Base-by-base conservation (phyloP, 2,888 invertebrate genomes). In the Portevinia maculata region DNA sequence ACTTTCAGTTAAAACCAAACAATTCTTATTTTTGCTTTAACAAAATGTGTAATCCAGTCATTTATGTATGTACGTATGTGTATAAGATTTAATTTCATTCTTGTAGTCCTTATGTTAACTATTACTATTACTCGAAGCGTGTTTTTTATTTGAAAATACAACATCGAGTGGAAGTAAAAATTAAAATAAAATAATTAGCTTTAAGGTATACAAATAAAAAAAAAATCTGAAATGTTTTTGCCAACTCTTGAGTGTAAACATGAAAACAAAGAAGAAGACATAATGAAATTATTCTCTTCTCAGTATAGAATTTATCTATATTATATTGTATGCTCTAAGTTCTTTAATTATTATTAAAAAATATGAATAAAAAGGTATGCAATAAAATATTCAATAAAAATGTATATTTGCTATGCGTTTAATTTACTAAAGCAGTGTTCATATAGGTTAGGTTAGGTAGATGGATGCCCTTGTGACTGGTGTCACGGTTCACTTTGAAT, bases 321-420 rank as follows among this genome's bases (percentile, higher is more conserved):
- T 69, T 64, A 53, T 67, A 64, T 55, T 69, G 57, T 73, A 73
- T 83, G 78, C 65, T 73, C 71, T 69, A 71, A 71, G 83, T 78
- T 83, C 76, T 78, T 71, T 65, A 48, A 76, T 81, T 71, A 76
- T 65, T 78, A 83, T 83, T 71, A 76, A 71, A 67, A 78, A 78
- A 71, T 71, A 83, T 65, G 28, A 81, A 62, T 59, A 81, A 70
- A 59, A 48, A 76, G 48, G 65, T 73, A 79, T 74, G 53, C 67
- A 79, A 71, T 71, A 83, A 83, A 24, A 79, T 74, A 84, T 81
- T 37, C 62, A 81, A 71, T 62, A 60, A 62, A 76, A 83, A 48
- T 52, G 24, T 39, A 79, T 9, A 15, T 7, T 13, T 24, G 2
- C 2, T 1, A 13, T 39, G 7, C 1, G 39, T 39, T 39, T 15